A percentile compares a stretch with the other conserved stretches of the same genome.
These are phyloP conservation scores for Drosophila birchii DNA, from an alignment of 2,888 invertebrate species.

Conservation along the genomic window DNA sequence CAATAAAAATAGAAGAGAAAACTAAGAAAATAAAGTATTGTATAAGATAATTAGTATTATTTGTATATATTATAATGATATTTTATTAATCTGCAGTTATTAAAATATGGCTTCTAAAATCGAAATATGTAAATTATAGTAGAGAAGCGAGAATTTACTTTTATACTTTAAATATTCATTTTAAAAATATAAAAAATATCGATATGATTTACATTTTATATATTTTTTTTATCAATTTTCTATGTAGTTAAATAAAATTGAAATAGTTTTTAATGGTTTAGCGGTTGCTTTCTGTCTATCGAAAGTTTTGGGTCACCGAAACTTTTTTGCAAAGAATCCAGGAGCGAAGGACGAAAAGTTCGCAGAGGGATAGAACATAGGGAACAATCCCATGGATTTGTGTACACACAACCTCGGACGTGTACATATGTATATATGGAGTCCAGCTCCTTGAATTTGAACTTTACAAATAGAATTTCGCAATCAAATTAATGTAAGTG, in stretches of 20 bases:
- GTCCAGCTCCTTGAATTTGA: conserved; percentile 13
- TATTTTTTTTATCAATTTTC: too few species aligned
- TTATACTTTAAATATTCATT: too few species aligned
- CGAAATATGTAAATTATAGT: too few species aligned
- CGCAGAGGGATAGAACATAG: neutral
- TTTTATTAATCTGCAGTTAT: neutral
- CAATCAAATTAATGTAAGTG: conserved; percentile 24
- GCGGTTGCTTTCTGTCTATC: conserved; percentile 9
- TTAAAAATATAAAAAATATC: too few species aligned
- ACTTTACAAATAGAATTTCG: conserved; percentile 28
- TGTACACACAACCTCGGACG: neutral
- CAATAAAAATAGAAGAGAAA: neutral
- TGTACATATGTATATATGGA: neutral
- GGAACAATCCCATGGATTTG: conserved; percentile 4
- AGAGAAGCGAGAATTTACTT: too few species aligned
- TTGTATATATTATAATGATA: neutral
- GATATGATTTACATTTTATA: too few species aligned
- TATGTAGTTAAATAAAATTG: too few species aligned
- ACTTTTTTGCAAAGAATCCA: conserved; percentile 16
- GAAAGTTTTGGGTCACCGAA: conserved; percentile 15
- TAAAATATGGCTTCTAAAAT: too few species aligned
- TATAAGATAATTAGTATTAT: neutral
- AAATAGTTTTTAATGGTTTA: neutral
- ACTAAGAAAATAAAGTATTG: neutral
- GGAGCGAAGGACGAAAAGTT: neutral